phyloP scores from a whole-genome alignment of 2,113 vertebrate genomes.

The Petroica traversi region DNA sequence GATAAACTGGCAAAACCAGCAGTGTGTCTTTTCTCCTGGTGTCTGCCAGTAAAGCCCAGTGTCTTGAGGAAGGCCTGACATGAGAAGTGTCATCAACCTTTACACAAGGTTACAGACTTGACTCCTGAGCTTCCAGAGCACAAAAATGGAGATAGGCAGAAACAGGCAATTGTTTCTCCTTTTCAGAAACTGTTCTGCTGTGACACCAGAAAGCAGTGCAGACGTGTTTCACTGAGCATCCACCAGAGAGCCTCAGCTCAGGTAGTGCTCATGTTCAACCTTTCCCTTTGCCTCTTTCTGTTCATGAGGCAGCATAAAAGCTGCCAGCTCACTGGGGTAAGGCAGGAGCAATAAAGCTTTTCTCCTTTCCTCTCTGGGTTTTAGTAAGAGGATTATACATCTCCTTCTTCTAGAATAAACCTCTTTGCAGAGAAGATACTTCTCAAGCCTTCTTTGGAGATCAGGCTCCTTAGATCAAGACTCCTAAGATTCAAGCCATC shows the following conservation, averaged over 20 bases:
- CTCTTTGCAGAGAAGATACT: constrained; percentile 47
- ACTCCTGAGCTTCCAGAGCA: background rate
- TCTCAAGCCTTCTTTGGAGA: constrained; percentile 31
- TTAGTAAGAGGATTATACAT: constrained; percentile 42
- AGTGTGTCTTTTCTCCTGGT: background rate
- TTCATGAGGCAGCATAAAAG: background rate
- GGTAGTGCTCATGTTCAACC: background rate
- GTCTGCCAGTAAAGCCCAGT: background rate
- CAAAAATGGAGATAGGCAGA: background rate
- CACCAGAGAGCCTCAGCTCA: background rate
- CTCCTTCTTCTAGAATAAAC: constrained; percentile 32
- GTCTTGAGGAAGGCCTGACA: background rate
- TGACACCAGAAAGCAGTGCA: background rate
- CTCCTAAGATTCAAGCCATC: background rate
- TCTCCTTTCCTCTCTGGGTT: background rate
- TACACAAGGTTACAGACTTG: accelerated
- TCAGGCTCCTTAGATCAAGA: background rate
- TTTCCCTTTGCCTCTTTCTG: background rate
- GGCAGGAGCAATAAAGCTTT: constrained; percentile 12
- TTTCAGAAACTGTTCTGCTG: background rate
- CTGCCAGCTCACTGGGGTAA: background rate
- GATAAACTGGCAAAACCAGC: background rate
- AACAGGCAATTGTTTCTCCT: background rate
- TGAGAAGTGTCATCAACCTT: background rate
- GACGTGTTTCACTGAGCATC: background rate